Conservation (phyloP, 2,797 vertebrate genomes). For the Potorous gilbertii region DNA sequence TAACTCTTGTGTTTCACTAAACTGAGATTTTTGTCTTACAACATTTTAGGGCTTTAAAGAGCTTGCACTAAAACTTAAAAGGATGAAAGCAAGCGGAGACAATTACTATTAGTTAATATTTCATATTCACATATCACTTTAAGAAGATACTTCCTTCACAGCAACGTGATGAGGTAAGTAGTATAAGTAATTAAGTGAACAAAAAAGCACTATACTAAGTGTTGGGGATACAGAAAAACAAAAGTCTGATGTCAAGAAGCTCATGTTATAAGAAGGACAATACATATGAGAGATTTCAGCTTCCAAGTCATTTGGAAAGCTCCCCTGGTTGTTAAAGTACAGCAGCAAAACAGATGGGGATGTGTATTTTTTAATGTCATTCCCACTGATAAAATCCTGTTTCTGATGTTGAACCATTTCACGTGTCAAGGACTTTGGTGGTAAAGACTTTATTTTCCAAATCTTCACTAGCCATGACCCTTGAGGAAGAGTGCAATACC, state of each 20-base stretch:
- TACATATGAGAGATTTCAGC: neutral
- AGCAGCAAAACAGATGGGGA: neutral
- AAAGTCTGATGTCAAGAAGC: neutral
- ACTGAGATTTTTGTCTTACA: constrained; percentile 39
- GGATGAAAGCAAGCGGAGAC: neutral
- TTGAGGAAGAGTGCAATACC: neutral
- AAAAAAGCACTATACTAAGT: neutral
- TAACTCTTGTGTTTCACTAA: constrained; percentile 37
- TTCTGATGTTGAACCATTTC: neutral
- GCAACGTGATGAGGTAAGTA: neutral
- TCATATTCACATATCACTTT: neutral
- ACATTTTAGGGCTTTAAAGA: constrained; percentile 38
- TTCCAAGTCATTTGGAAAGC: neutral
- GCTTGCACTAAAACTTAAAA: neutral
- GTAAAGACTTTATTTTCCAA: neutral
- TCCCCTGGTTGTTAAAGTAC: neutral
- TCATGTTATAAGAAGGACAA: neutral
- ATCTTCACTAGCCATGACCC: neutral
- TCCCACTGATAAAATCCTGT: neutral
- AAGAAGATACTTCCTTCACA: neutral
- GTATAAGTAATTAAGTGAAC: neutral
- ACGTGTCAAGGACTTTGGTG: neutral
- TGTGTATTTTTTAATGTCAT: neutral
- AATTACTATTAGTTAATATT: neutral
- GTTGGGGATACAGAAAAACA: neutral